These are phyloP conservation scores for Eulithis prunata DNA, from an alignment of 2,888 invertebrate genomes.

Conservation along the genomic window DNA sequence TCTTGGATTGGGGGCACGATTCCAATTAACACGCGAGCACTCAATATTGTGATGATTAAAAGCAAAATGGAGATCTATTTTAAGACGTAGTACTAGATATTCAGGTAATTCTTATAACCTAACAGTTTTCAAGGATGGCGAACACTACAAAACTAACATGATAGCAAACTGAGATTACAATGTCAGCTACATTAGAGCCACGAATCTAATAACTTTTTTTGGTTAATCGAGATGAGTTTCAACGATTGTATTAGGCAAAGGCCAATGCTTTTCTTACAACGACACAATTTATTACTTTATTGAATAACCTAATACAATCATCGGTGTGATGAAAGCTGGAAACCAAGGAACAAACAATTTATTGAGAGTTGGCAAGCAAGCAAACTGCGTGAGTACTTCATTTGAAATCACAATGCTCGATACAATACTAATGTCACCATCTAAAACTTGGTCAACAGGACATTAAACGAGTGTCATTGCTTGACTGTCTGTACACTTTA, in stretches of 20 bases:
- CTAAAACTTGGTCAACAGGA: conserved; percentile 38
- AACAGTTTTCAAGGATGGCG: background rate
- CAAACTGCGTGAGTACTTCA: conserved; percentile 61
- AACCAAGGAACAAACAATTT: conserved; percentile 60
- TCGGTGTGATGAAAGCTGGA: conserved; percentile 59
- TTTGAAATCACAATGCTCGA: conserved; percentile 54
- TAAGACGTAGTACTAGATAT: background rate
- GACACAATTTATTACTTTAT: background rate
- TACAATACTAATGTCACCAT: conserved; percentile 73
- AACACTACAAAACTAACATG: conserved; percentile 6
- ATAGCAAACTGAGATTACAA: conserved; percentile 3
- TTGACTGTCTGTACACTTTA: conserved; percentile 44
- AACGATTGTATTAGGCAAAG: conserved; percentile 31
- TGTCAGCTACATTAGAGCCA: conserved; percentile 3
- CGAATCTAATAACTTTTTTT: conserved; percentile 7
- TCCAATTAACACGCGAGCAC: background rate
- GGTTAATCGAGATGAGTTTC: conserved; percentile 22
- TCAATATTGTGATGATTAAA: background rate
- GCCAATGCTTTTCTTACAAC: background rate
- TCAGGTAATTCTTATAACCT: background rate
- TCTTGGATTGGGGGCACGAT: background rate
- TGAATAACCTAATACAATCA: conserved; percentile 44
- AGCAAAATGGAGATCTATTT: background rate
- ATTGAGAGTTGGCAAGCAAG: conserved; percentile 70
- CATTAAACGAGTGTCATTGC: conserved; percentile 36